Conservation (phyloP, 2,113 vertebrate genomes). For the Cochlearius cochlearius region DNA sequence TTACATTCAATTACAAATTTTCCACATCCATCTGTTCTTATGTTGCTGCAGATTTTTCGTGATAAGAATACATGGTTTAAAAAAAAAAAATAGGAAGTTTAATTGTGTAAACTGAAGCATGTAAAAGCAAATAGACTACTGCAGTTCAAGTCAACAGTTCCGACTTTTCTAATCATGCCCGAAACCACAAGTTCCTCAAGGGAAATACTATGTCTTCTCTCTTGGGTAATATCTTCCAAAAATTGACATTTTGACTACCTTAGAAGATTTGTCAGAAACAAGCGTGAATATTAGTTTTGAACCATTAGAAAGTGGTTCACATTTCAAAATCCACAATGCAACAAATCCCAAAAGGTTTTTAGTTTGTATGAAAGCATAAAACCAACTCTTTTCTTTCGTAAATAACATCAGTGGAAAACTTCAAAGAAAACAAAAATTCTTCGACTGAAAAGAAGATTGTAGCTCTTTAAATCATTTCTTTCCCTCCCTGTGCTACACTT, state of each 20-base stretch:
- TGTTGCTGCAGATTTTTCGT: rapidly evolving
- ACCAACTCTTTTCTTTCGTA: background rate
- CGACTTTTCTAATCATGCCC: background rate
- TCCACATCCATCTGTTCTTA: background rate
- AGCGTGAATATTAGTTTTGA: background rate
- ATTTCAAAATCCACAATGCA: background rate
- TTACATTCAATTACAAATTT: background rate
- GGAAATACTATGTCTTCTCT: background rate
- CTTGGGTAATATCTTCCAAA: background rate
- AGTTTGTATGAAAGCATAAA: background rate
- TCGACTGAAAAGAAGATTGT: background rate
- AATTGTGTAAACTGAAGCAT: background rate
- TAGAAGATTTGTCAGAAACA: background rate
- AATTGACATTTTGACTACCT: background rate
- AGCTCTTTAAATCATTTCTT: background rate
- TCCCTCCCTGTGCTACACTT: background rate
- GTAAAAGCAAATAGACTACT: background rate
- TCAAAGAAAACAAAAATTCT: background rate
- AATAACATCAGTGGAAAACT: background rate
- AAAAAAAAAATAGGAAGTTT: background rate
- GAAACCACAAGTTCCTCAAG: background rate
- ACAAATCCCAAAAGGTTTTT: background rate
- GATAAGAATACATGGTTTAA: background rate
- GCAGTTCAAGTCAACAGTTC: background rate
- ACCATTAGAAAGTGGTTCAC: background rate